Evolutionary conservation across 2,888 invertebrate species (phyloP), one percentile per base, ranked within the genome.

Genomic region (Melanophora roralis): DNA sequence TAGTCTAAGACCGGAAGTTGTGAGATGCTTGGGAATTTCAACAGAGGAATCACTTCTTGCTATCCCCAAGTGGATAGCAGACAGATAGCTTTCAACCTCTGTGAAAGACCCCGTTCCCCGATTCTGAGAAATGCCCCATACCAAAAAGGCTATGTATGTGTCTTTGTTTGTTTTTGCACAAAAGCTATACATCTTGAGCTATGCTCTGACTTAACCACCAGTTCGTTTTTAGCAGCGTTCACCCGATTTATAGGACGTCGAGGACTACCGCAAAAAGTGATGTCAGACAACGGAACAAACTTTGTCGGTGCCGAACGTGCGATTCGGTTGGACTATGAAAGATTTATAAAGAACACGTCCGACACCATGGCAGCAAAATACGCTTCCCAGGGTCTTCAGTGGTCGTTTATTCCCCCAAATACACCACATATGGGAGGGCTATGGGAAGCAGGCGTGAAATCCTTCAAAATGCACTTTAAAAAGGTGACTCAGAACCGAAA

Each of bases 241-340:
- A 21, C 68, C 0, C 36, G 78, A 21, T 73, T 78, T 40, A 38
- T 71, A 5, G 68, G 76, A 0, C 74, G 80, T 0, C 65, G 79
- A 27, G 81, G 78, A 0, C n/a, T 82, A 4, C 82, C 75, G 0
- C 12, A 40, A 8, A 67, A 49, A 1, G 9, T 82, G 2, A 65
- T 68, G 16, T 73, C 81, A 0, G 77, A 79, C 23, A 77, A 81
- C 12, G 79, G 80, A 0, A 81, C 62, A 1, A 81, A 68, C n/a
- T 82, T 81, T 16, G 47, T 49, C 12, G 69, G 69, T 11, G 59
- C 59, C 1, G 38, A 59, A 12, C 45, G 69, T 0, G 14, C 23
- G 12, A 23, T 69, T 8, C 36, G 47, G 0, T 0, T 4, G 0
- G 59, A 69, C 7, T 59, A 51, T 19, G 27, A 38, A 1, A 7